These are phyloP conservation scores for Nestor notabilis DNA, from an alignment of 2,113 vertebrate species.

Conservation along the genomic window DNA sequence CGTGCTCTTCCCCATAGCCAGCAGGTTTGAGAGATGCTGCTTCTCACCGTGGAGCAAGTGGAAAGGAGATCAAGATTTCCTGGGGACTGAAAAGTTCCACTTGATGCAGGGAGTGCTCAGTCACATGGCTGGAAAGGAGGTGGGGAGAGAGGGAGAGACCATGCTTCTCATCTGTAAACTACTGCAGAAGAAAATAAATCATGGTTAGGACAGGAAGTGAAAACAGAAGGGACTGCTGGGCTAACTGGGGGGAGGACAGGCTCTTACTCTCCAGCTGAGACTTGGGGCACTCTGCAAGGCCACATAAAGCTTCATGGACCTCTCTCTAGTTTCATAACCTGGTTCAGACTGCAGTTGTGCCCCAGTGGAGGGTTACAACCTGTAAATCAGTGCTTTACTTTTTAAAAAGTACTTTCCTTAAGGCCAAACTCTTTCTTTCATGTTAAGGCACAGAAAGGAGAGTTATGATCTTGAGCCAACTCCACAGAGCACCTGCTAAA, in stretches of 20 bases:
- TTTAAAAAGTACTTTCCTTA: not conserved
- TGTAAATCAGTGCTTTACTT: not conserved
- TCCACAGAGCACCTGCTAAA: not conserved
- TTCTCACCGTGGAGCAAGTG: not conserved
- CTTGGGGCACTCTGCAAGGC: not conserved
- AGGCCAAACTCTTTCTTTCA: not conserved
- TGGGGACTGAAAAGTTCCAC: not conserved
- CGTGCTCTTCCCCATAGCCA: not conserved
- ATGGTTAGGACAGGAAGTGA: not conserved
- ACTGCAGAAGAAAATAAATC: not conserved
- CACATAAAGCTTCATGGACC: not conserved
- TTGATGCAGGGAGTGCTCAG: not conserved
- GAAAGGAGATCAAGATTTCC: not conserved
- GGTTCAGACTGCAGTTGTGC: not conserved
- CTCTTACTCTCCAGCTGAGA: not conserved
- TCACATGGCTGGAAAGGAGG: slow-evolving; percentile 41
- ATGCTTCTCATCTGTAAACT: not conserved
- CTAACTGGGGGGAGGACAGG: not conserved
- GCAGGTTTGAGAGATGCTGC: not conserved
- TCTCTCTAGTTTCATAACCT: not conserved
- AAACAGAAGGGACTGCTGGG: not conserved
- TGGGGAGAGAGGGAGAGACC: not conserved
- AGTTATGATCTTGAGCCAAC: not conserved
- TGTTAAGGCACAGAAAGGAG: not conserved
- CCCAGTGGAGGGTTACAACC: not conserved